phyloP scores from a whole-genome alignment of 2,113 vertebrate species.

The Todiramphus saurophagus region DNA sequence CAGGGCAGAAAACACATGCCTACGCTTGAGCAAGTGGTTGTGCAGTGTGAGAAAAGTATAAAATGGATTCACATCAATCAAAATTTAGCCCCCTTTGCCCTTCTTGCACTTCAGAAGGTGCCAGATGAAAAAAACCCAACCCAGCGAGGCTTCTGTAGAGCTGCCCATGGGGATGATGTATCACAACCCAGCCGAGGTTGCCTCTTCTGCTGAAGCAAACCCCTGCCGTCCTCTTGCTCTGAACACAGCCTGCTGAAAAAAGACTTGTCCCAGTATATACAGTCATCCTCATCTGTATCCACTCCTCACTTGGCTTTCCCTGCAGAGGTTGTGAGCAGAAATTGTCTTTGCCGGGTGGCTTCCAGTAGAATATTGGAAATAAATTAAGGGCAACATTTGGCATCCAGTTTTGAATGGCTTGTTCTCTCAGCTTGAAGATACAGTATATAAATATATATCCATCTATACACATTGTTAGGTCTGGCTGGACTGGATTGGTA shows the following conservation, averaged over 20 bases:
- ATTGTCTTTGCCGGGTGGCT: background rate
- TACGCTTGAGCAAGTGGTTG: background rate
- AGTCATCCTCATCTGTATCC: background rate
- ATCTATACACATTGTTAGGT: background rate
- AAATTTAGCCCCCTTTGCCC: background rate
- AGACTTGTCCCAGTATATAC: background rate
- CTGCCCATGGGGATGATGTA: background rate
- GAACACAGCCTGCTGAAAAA: background rate
- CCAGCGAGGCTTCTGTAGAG: background rate
- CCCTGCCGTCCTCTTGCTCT: background rate
- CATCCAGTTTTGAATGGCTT: background rate
- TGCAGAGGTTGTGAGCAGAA: background rate
- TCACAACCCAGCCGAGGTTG: background rate
- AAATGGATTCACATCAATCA: background rate
- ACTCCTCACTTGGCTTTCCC: background rate
- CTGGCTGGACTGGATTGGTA: background rate
- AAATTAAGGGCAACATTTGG: background rate
- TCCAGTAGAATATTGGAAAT: background rate
- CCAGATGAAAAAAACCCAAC: background rate
- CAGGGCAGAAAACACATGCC: background rate
- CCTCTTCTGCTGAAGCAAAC: background rate
- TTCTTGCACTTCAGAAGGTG: background rate
- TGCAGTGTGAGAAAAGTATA: background rate
- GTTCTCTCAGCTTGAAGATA: background rate
- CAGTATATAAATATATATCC: background rate